A percentile compares a stretch with the other conserved stretches of the same genome.
phyloP scores from a whole-genome alignment of 1,140 invertebrate genomes.

The Panulirus ornatus region DNA sequence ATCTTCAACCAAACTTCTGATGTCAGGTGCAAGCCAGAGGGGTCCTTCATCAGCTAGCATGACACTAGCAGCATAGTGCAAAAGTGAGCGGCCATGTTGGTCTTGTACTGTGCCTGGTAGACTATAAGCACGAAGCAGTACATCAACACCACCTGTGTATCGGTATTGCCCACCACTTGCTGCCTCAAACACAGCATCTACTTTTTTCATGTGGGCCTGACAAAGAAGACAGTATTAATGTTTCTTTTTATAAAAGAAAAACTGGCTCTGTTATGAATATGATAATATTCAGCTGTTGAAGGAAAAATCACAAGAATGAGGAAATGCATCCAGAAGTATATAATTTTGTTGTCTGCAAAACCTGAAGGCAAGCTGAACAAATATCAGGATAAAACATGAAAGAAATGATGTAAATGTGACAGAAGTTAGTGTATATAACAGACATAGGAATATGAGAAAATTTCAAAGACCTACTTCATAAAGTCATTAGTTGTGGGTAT shows the following conservation, averaged over 20 bases:
- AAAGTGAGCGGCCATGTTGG: conserved; percentile 51
- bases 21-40: conserved; percentile 59
- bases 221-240: not conserved
- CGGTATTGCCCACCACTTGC: conserved; percentile 60
- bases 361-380: too few species aligned
- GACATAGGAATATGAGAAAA: too few species aligned
- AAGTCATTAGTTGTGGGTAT: too few species aligned
- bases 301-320: too few species aligned
- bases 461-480: too few species aligned
- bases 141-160: conserved; percentile 54
- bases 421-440: too few species aligned
- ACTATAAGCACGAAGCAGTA: conserved; percentile 48
- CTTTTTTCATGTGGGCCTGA: conserved; percentile 47
- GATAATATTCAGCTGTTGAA: too few species aligned
- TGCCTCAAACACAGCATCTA: conserved; percentile 59
- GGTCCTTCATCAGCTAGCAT: conserved; percentile 52
- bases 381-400: too few species aligned
- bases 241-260: not conserved
- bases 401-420: too few species aligned
- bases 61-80: conserved; percentile 55
- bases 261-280: not conserved
- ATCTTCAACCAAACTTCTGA: conserved; percentile 49
- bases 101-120: conserved; percentile 55
- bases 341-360: too few species aligned
- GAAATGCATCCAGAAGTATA: too few species aligned